Evolutionary conservation across 2,888 invertebrate species (phyloP).

Genomic region (Pachliopta kotzebuea): DNA sequence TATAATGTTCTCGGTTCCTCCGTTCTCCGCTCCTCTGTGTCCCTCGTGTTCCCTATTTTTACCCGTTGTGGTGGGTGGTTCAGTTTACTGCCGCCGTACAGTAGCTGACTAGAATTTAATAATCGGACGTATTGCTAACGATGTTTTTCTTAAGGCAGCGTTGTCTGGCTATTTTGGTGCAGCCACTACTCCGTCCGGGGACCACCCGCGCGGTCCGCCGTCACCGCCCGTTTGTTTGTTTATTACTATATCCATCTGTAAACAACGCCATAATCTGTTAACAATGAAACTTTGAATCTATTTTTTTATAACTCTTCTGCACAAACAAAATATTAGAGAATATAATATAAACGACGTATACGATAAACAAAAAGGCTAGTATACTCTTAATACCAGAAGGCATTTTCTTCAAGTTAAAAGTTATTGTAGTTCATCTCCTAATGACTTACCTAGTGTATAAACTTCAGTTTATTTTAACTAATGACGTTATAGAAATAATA

Average conservation of each 20-base stretch:
- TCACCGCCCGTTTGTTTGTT: constrained; percentile 30
- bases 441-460: too few relatives aligned
- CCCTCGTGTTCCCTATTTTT: constrained; percentile 55
- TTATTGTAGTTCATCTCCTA: too few relatives aligned
- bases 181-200: constrained; percentile 48
- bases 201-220: constrained; percentile 61
- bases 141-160: constrained; percentile 73
- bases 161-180: constrained; percentile 66
- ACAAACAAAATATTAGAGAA: too few relatives aligned
- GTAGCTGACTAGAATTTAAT: constrained; percentile 74
- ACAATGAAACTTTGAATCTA: constrained; percentile 38
- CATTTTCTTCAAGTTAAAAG: too few relatives aligned
- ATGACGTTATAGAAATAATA: too few relatives aligned
- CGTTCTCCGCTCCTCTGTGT: too few relatives aligned
- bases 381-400: too few relatives aligned
- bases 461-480: too few relatives aligned
- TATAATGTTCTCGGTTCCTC: too few relatives aligned
- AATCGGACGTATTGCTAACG: constrained; percentile 67
- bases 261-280: constrained; percentile 42
- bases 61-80: constrained; percentile 65
- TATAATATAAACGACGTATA: too few relatives aligned
- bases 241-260: constrained; percentile 30
- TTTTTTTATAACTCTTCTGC: too few relatives aligned
- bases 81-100: constrained; percentile 61
- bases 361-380: too few relatives aligned